phyloP scores from a whole-genome alignment of 1,140 invertebrate species.

The Akabosia matsudoensis region DNA sequence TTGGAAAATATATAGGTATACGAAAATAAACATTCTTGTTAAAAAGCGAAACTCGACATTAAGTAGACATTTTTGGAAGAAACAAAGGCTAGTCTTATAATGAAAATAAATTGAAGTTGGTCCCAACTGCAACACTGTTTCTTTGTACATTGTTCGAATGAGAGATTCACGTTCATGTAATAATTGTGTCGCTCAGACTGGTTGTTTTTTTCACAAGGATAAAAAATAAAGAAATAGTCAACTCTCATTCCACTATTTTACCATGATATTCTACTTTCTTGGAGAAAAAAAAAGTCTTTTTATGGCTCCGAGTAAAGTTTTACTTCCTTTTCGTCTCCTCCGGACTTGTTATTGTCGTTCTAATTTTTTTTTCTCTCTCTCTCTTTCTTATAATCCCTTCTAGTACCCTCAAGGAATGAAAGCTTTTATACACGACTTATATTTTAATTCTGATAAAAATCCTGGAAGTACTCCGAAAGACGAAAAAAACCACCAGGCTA shows the following conservation, averaged over 20 bases:
- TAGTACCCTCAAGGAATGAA: neutral
- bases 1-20: neutral
- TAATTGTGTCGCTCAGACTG: neutral
- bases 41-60: too few relatives aligned
- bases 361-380: neutral
- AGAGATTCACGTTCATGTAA: neutral
- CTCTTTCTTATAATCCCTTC: neutral
- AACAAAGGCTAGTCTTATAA: too few relatives aligned
- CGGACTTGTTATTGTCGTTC: neutral
- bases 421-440: neutral
- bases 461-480: neutral
- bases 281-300: neutral
- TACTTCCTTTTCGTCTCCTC: neutral
- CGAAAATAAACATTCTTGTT: neutral
- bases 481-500: neutral
- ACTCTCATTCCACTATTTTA: neutral
- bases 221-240: neutral
- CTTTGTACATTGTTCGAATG: neutral
- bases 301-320: neutral
- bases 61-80: too few relatives aligned
- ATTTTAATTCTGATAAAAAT: constrained; percentile 17
- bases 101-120: too few relatives aligned
- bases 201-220: neutral
- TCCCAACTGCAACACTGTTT: too few relatives aligned
- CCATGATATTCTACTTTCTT: neutral